Percentiles rank a stretch among this genome's conserved stretches.
Conservation (phyloP, 2,113 vertebrate genomes). For the Campylorhamphus procurvoides region DNA sequence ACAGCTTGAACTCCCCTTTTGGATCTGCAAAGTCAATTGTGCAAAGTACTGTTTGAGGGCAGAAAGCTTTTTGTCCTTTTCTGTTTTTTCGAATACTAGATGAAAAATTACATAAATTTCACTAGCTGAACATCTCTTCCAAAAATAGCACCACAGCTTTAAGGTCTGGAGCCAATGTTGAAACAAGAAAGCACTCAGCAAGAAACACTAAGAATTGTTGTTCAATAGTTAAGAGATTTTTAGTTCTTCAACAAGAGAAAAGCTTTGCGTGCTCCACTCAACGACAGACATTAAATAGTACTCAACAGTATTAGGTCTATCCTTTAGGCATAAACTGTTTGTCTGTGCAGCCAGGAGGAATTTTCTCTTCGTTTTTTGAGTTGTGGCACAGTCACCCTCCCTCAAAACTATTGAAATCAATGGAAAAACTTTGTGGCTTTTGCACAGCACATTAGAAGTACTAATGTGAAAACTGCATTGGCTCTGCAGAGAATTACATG, state of each 20-base stretch:
- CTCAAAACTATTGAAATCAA: background rate
- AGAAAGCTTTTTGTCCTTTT: background rate
- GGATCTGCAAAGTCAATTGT: background rate
- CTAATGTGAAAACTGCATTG: background rate
- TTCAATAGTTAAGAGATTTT: background rate
- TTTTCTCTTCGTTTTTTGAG: background rate
- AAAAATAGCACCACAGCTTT: background rate
- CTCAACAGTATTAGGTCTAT: background rate
- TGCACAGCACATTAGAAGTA: background rate
- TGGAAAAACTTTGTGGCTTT: background rate
- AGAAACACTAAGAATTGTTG: background rate
- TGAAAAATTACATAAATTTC: background rate
- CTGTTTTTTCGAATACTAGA: background rate
- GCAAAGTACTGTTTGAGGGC: background rate
- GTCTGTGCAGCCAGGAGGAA: background rate
- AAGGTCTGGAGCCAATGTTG: background rate
- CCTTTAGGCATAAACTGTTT: background rate
- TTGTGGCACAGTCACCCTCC: background rate
- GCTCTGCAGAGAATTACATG: background rate
- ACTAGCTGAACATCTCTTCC: background rate
- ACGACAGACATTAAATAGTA: background rate
- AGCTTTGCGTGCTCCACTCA: background rate
- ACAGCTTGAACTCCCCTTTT: background rate
- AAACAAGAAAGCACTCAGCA: background rate
- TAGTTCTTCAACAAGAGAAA: background rate